Conservation (phyloP, 2,797 vertebrate genomes). For the Danio choprae region DNA sequence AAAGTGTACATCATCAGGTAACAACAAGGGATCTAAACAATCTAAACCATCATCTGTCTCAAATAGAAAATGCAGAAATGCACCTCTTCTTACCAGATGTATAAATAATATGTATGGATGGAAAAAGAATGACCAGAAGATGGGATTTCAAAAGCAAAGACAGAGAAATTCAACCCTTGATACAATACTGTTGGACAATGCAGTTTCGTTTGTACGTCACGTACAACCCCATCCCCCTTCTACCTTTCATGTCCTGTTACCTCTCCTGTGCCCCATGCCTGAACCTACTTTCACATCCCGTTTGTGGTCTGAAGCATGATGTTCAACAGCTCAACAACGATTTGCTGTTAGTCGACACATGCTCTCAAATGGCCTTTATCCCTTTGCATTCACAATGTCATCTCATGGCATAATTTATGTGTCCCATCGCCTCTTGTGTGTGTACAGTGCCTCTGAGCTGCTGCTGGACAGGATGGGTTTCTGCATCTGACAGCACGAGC, state of each 20-base stretch:
- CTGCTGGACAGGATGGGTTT: conserved; percentile 40
- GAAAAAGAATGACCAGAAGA: no score
- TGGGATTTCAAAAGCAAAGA: background rate
- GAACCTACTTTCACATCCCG: background rate
- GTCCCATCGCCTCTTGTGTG: conserved; percentile 30
- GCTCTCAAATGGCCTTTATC: conserved; percentile 34
- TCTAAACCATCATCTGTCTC: no score
- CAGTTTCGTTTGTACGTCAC: background rate
- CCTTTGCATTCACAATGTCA: conserved; percentile 36
- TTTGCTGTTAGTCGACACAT: conserved; percentile 19
- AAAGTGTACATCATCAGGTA: no score
- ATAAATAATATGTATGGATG: no score
- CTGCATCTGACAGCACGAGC: conserved; percentile 33
- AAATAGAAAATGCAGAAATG: no score
- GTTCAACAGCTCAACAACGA: conserved; percentile 1
- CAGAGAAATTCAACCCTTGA: background rate
- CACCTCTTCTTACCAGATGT: no score
- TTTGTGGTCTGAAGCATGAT: conserved; percentile 1
- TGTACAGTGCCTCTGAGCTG: conserved; percentile 36
- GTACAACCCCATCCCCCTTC: background rate
- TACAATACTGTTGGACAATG: background rate
- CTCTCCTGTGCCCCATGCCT: background rate
- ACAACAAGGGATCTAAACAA: no score
- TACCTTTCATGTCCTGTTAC: background rate
- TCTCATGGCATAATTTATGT: conserved; percentile 38